These are phyloP conservation scores for Synanthedon andrenaeformis DNA, from an alignment of 2,888 invertebrate species.

Conservation along the genomic window DNA sequence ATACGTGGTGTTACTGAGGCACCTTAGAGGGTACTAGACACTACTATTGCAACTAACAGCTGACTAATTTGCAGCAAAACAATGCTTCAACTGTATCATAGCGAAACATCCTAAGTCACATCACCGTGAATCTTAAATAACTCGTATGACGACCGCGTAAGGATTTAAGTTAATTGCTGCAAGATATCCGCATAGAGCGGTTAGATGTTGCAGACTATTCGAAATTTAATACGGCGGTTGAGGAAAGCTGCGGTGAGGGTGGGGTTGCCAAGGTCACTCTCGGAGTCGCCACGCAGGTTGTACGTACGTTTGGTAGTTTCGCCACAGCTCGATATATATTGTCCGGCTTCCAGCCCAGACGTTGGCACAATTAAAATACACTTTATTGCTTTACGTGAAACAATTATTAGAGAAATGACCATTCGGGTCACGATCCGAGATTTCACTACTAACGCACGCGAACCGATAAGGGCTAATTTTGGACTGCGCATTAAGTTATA, in stretches of 20 bases:
- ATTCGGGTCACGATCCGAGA: conserved; percentile 24
- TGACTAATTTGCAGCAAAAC: conserved; percentile 63
- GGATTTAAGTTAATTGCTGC: conserved; percentile 21
- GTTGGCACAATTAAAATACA: conserved; percentile 36
- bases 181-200: conserved; percentile 50
- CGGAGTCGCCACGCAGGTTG: conserved; percentile 53
- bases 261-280: conserved; percentile 59
- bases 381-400: conserved; percentile 39
- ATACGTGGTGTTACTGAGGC: conserved; percentile 39
- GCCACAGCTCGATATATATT: conserved; percentile 48
- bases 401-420: conserved; percentile 42
- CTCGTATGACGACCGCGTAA: conserved; percentile 28
- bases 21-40: conserved; percentile 45
- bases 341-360: conserved; percentile 25
- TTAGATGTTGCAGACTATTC: conserved; percentile 52
- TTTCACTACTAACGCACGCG: conserved; percentile 31
- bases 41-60: conserved; percentile 42
- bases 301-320: conserved; percentile 5
- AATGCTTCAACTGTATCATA: conserved; percentile 23
- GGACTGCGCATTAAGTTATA: conserved; percentile 46
- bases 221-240: conserved; percentile 47
- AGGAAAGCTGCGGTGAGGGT: conserved; percentile 23
- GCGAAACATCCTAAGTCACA: conserved; percentile 20
- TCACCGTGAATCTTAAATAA: conserved; percentile 23
- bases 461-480: conserved; percentile 48